A percentile compares a stretch with the other conserved stretches of the same genome.
phyloP scores from a whole-genome alignment of 2,888 invertebrate genomes.

The Dynastes grantii region DNA sequence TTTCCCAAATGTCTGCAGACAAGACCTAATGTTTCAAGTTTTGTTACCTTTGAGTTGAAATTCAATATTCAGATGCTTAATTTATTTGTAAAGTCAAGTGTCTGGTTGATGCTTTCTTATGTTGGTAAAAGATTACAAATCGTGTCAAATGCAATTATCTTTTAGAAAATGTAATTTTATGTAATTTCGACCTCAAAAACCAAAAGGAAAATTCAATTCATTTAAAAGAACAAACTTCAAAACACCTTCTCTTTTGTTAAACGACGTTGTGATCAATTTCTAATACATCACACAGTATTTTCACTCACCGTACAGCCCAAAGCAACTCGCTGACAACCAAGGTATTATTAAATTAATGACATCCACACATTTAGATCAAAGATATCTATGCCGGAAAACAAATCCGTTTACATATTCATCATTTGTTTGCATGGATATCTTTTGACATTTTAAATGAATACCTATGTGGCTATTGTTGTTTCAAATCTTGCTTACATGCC shows the following conservation, averaged over 20 bases:
- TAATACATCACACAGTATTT: background rate
- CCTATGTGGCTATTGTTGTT: background rate
- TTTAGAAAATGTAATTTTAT: too few species aligned
- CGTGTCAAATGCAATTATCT: too few species aligned
- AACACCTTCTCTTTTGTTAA: background rate
- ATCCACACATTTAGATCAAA: constrained; percentile 27
- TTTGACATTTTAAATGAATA: constrained; percentile 24
- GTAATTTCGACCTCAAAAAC: too few species aligned
- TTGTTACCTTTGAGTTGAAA: background rate
- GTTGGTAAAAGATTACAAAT: too few species aligned
- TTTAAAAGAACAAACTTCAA: background rate
- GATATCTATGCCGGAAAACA: constrained; percentile 5
- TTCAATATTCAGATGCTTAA: background rate
- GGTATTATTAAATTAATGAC: constrained; percentile 28
- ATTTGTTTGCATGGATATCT: constrained; percentile 12
- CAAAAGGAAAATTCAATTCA: background rate
- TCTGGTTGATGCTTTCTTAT: too few species aligned
- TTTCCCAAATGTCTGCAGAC: background rate
- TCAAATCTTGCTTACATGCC: background rate
- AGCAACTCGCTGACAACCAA: background rate
- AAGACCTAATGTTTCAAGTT: background rate
- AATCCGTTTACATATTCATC: constrained; percentile 13
- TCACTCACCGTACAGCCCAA: background rate
- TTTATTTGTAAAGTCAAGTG: background rate
- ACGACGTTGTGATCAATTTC: background rate